A percentile compares a stretch with the other conserved stretches of the same genome.
Evolutionary conservation across 1,140 invertebrate species (phyloP).

Genomic region (Scaptomyza pallida): DNA sequence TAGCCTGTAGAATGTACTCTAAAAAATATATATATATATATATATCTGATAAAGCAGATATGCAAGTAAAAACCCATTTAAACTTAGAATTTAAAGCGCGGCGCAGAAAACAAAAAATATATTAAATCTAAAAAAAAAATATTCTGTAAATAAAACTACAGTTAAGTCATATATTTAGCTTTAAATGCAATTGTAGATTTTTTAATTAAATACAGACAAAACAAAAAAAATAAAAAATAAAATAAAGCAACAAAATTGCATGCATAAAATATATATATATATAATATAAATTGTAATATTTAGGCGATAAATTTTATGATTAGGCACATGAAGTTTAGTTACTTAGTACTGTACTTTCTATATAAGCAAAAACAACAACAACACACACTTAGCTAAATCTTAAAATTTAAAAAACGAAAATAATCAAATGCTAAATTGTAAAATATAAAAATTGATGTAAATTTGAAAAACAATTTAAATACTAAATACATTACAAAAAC

Average conservation of each 20-base stretch:
- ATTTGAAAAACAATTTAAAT: conserved; percentile 40
- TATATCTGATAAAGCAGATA: conserved; percentile 34
- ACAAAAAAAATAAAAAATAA: conserved; percentile 25
- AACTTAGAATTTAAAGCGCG: conserved; percentile 73
- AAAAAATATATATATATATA: too few species aligned
- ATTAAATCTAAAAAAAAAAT: conserved; percentile 43
- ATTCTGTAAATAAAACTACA: conserved; percentile 64
- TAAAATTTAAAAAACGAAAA: conserved; percentile 71
- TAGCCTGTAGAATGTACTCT: conserved; percentile 76
- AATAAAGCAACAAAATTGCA: conserved; percentile 35
- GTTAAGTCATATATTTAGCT: conserved; percentile 82
- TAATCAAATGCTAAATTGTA: conserved; percentile 76
- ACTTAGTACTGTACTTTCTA: conserved; percentile 78
- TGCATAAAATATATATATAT: conserved; percentile 53
- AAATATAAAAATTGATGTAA: conserved; percentile 75
- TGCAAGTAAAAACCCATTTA: conserved; percentile 13
- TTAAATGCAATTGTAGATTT: conserved; percentile 83
- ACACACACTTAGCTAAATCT: conserved; percentile 73
- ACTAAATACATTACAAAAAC: conserved; percentile 27
- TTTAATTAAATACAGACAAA: conserved; percentile 65
- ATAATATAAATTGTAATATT: conserved; percentile 69
- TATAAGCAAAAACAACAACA: conserved; percentile 56
- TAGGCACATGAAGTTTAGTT: conserved; percentile 76
- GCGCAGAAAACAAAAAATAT: conserved; percentile 49
- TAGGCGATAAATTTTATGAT: conserved; percentile 70